These are phyloP conservation scores for Masticophis lateralis DNA, from an alignment of 2,797 vertebrate genomes.

Conservation along the genomic window DNA sequence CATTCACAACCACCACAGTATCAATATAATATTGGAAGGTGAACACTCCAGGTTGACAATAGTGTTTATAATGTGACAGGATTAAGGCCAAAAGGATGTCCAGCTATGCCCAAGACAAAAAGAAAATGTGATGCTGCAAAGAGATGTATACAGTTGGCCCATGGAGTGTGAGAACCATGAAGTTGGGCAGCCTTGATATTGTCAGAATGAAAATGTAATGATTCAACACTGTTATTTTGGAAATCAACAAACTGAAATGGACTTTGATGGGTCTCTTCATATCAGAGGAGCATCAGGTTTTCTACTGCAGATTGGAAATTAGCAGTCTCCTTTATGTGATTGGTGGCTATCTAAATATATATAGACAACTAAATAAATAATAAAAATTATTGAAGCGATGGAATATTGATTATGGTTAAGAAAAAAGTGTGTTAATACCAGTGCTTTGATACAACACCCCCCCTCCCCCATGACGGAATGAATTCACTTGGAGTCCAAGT, in stretches of 20 bases:
- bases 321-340: not conserved
- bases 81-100: not conserved
- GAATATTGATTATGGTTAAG: not conserved
- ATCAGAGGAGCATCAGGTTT: not conserved
- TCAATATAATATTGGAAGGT: not conserved
- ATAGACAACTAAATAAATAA: not conserved
- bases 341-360: not conserved
- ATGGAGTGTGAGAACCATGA: not conserved
- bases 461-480: not conserved
- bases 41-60: not conserved
- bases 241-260: not conserved
- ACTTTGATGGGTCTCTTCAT: not conserved
- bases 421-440: not conserved
- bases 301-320: not conserved
- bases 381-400: not conserved
- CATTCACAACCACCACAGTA: not conserved
- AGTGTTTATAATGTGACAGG: not conserved
- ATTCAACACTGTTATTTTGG: not conserved
- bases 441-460: not conserved
- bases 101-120: not conserved
- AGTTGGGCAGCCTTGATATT: not conserved
- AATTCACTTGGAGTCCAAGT: not conserved
- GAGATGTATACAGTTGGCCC: not conserved
- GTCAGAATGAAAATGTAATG: not conserved
- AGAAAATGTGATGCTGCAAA: not conserved